phyloP scores from a whole-genome alignment of 2,113 vertebrate genomes.

The Tychaedon coryphoeus region DNA sequence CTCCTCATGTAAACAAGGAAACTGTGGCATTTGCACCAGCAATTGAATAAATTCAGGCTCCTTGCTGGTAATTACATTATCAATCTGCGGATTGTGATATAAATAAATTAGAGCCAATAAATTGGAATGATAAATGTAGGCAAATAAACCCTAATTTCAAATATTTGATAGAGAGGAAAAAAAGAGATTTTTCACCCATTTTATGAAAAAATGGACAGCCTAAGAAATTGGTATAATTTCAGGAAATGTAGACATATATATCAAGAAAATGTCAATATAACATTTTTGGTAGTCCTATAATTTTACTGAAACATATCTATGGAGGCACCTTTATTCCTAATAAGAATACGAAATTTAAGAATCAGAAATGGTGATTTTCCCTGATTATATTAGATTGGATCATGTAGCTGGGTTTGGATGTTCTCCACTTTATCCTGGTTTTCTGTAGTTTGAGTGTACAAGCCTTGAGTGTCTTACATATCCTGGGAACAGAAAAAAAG shows the following conservation, averaged over 20 bases:
- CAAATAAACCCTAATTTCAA: neutral
- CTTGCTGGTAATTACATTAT: neutral
- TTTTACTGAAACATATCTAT: neutral
- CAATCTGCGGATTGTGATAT: neutral
- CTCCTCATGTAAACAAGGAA: neutral
- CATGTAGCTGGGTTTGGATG: rapidly evolving
- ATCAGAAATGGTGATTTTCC: neutral
- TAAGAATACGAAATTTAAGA: neutral
- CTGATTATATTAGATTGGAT: neutral
- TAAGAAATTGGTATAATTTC: neutral
- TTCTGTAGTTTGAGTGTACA: neutral
- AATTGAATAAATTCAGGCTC: neutral
- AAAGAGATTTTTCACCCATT: neutral
- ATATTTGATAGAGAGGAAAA: neutral
- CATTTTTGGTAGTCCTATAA: neutral
- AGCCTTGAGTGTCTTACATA: neutral
- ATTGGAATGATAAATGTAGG: neutral
- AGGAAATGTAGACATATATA: neutral
- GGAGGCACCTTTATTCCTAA: neutral
- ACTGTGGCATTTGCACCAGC: neutral
- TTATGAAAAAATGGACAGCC: neutral
- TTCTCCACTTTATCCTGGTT: neutral
- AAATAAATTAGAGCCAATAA: neutral
- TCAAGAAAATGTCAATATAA: neutral
- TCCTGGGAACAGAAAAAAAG: neutral